Evolutionary conservation across 2,888 invertebrate species (phyloP).

Genomic region (Drosophila differens): DNA sequence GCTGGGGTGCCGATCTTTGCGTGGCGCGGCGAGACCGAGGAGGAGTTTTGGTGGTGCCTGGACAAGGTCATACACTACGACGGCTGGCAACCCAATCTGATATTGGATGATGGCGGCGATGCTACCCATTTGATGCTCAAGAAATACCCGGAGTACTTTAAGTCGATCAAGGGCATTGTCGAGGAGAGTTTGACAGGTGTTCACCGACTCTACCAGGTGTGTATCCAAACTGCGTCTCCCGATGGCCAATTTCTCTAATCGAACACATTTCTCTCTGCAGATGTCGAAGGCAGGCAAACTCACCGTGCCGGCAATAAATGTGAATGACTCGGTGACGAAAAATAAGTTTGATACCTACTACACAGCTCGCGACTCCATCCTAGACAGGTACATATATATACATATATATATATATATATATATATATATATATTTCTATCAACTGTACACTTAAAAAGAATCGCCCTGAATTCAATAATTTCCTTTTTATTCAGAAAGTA

Average conservation of each 20-base stretch:
- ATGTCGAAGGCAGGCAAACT: conserved; percentile 80
- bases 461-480: neutral
- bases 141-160: conserved; percentile 96
- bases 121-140: conserved; percentile 97
- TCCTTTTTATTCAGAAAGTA: neutral
- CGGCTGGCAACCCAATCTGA: conserved; percentile 98
- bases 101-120: conserved; percentile 98
- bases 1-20: conserved; percentile 95
- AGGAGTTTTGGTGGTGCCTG: conserved; percentile 99
- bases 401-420: conserved; percentile 64
- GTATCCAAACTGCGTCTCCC: neutral
- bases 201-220: conserved; percentile 91
- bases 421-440: neutral
- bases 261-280: neutral
- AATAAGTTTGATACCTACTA: conserved; percentile 98
- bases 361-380: conserved; percentile 95
- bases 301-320: conserved; percentile 80
- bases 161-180: conserved; percentile 96
- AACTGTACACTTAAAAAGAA: neutral
- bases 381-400: conserved; percentile 88
- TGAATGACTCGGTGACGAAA: conserved; percentile 95
- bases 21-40: conserved; percentile 98
- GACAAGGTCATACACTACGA: conserved; percentile 95
- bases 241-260: neutral
- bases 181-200: conserved; percentile 99